These are phyloP conservation scores for Gryllus bimaculatus DNA, from an alignment of 1,140 invertebrate species.

Conservation along the genomic window DNA sequence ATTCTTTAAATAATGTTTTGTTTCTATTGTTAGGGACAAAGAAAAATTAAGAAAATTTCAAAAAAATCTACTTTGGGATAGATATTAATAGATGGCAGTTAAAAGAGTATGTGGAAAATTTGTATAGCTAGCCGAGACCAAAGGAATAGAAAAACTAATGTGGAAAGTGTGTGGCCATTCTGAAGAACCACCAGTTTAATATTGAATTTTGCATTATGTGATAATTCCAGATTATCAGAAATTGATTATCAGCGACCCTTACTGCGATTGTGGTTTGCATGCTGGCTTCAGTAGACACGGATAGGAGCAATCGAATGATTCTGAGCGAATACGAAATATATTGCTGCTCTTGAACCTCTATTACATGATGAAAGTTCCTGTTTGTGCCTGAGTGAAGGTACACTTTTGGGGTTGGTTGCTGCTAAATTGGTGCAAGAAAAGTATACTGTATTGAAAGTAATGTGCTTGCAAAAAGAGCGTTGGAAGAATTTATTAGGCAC, in stretches of 20 bases:
- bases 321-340: constrained; percentile 53
- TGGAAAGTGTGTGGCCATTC: too few species aligned
- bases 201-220: too few species aligned
- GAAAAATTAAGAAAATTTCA: too few species aligned
- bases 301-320: constrained; percentile 83
- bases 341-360: constrained; percentile 40
- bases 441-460: constrained; percentile 60
- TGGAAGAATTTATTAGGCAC: constrained; percentile 43
- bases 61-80: too few species aligned
- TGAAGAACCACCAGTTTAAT: too few species aligned
- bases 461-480: constrained; percentile 45
- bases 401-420: constrained; percentile 61
- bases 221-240: background rate
- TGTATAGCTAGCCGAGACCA: too few species aligned
- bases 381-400: constrained; percentile 72
- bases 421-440: constrained; percentile 59
- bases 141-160: too few species aligned
- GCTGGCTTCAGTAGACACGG: constrained; percentile 61
- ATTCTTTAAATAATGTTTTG: too few species aligned
- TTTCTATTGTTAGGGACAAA: too few species aligned
- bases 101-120: too few species aligned
- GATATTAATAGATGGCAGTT: too few species aligned
- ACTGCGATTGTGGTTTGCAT: constrained; percentile 73
- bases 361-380: constrained; percentile 38
- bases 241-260: constrained; percentile 39